A percentile compares a stretch with the other conserved stretches of the same genome.
Conservation (phyloP, 2,113 vertebrate genomes). For the Agapornis roseicollis region DNA sequence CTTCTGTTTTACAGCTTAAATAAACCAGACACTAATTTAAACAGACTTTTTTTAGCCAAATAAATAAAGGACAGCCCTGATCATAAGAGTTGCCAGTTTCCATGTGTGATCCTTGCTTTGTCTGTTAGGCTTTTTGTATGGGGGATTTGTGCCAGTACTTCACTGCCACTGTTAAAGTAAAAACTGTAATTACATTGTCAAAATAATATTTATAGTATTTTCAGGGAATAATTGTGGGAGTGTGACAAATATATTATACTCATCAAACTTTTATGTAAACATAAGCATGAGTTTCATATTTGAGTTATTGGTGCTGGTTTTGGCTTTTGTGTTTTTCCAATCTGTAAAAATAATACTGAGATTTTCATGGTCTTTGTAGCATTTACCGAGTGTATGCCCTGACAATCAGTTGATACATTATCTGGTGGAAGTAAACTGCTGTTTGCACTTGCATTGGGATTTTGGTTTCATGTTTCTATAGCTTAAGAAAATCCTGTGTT, state of each 20-base stretch:
- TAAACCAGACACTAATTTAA: not conserved
- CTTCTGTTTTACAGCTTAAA: not conserved
- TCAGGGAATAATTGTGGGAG: slow-evolving; percentile 78
- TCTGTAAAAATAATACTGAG: slow-evolving; percentile 74
- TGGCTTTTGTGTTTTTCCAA: slow-evolving; percentile 67
- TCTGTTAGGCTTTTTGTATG: slow-evolving; percentile 29
- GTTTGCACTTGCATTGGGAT: slow-evolving; percentile 55
- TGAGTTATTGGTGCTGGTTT: slow-evolving; percentile 76
- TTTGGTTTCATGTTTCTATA: slow-evolving; percentile 52
- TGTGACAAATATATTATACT: slow-evolving; percentile 78
- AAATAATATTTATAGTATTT: slow-evolving; percentile 82
- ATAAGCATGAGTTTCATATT: slow-evolving; percentile 73
- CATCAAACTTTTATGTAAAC: slow-evolving; percentile 76
- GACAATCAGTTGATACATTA: slow-evolving; percentile 51
- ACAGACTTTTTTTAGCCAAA: not conserved
- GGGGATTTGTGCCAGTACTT: slow-evolving; percentile 59
- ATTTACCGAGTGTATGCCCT: slow-evolving; percentile 49
- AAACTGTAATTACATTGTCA: slow-evolving; percentile 81
- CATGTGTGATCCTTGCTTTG: slow-evolving; percentile 56
- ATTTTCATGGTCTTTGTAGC: slow-evolving; percentile 58
- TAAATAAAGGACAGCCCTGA: not conserved
- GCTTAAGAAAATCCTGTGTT: slow-evolving; percentile 28
- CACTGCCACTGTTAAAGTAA: slow-evolving; percentile 66
- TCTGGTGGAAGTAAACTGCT: slow-evolving; percentile 61
- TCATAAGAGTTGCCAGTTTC: slow-evolving; percentile 1